phyloP scores from a whole-genome alignment of 1,140 invertebrate genomes.

The Glossosoma conforme region DNA sequence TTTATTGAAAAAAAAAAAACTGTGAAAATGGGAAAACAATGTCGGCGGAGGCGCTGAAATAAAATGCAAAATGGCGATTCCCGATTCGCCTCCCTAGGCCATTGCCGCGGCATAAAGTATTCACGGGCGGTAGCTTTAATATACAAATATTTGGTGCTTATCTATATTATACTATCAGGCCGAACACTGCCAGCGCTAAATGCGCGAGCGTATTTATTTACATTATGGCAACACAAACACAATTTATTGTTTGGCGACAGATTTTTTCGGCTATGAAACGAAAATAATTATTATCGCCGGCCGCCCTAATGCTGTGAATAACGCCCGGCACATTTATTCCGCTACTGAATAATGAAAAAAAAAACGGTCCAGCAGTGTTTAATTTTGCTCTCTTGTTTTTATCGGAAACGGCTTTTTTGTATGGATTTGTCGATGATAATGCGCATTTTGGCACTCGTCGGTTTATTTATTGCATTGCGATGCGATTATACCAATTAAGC shows the following conservation, averaged over 20 bases:
- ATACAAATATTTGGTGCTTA: conserved; percentile 33
- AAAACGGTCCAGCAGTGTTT: conserved; percentile 22
- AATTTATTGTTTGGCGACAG: conserved; percentile 33
- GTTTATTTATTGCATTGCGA: too few relatives aligned
- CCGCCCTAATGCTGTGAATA: conserved; percentile 30
- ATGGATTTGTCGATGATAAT: too few relatives aligned
- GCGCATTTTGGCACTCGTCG: too few relatives aligned
- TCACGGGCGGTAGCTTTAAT: conserved; percentile 32
- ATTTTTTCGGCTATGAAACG: conserved; percentile 33
- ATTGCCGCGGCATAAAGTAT: conserved; percentile 29
- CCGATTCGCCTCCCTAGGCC: conserved; percentile 18
- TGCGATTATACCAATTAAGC: too few relatives aligned
- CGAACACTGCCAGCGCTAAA: conserved; percentile 16
- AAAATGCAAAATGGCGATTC: background rate
- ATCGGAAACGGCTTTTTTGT: conserved; percentile 9
- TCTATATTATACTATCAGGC: conserved; percentile 29
- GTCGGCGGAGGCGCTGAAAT: background rate
- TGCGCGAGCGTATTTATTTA: conserved; percentile 30
- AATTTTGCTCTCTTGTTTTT: conserved; percentile 17
- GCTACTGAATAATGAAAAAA: conserved; percentile 17
- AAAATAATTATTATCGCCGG: conserved; percentile 32
- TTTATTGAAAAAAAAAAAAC: background rate
- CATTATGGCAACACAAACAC: conserved; percentile 30
- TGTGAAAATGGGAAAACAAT: conserved; percentile 8
- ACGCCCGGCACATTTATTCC: conserved; percentile 28